Percentiles rank a stretch among this genome's conserved stretches.
Evolutionary conservation across 2,888 invertebrate species (phyloP).

Genomic region (Pristionchus maxplancki): DNA sequence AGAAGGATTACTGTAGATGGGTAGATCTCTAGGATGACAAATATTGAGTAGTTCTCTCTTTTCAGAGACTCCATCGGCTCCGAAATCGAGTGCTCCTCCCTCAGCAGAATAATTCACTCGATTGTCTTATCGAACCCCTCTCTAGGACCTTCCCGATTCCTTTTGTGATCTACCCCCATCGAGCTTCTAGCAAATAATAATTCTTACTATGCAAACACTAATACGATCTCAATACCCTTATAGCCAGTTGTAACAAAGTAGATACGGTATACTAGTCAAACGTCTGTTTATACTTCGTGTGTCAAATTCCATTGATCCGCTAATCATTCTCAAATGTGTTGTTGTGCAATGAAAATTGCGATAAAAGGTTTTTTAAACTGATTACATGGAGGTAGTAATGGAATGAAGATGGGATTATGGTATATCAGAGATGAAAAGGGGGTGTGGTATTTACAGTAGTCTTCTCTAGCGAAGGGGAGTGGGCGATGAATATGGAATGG

Average conservation of each 20-base stretch:
- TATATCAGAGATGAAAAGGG: background rate
- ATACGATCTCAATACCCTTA: background rate
- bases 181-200: background rate
- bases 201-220: background rate
- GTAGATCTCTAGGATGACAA: background rate
- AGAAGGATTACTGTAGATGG: constrained; percentile 22
- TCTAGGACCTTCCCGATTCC: background rate
- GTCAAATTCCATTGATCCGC: constrained; percentile 9
- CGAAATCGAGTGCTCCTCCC: background rate
- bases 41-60: background rate
- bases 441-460: background rate
- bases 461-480: background rate
- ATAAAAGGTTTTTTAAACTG: constrained; percentile 17
- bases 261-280: constrained; percentile 38
- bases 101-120: background rate
- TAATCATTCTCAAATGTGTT: background rate
- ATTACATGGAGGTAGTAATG: background rate
- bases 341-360: constrained; percentile 45
- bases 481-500: background rate
- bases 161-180: constrained; percentile 27
- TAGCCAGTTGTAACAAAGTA: constrained; percentile 33
- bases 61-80: constrained; percentile 14
- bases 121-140: background rate
- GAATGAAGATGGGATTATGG: background rate
- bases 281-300: background rate